Base-by-base conservation (phyloP, 2,113 vertebrate genomes). In the Copsychus sechellarum region DNA sequence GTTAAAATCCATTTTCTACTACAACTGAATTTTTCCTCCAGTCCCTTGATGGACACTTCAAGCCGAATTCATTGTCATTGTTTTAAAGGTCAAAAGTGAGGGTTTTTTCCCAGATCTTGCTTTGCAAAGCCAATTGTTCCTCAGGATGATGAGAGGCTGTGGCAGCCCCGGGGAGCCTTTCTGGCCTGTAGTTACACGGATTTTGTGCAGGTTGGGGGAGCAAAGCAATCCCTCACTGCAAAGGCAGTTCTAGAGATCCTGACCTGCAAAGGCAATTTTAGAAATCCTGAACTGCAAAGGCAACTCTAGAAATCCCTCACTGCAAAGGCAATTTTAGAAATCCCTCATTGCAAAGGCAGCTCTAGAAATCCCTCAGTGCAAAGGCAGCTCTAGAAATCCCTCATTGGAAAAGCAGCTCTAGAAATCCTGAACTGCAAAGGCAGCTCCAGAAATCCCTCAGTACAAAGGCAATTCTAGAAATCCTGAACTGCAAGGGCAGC, bases 1-100 rank as follows among this genome's bases (percentile, higher is more conserved):
- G 94, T 92, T 97, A 95, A 96, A 97, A 94, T 92, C 89, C 91
- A 92, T 96, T 95, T 97, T 95, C 74, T 93, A 91, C 92, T 94
- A 67, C 89, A 79, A 89, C 76, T 76, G 93, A 87, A 50, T 94
- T 96, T 89, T 92, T 14, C 47, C 54, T 65, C 50, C 6, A 33
- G 73, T 85, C 88, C 90, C 95, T 61, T 73, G 93, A 89, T 33
- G 91, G 96, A 81, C 91, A 95, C 90, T 96, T 86, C 43, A 79
- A 83, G 92, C 62, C 51, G 23, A 91, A 97, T 86, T 94, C 90
- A 85, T 62, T 95, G 95, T 62, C 96, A 88, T 83, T 97, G 80
- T 60, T 95, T 87, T 47, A 96, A 97, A 97, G 96, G 93, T 95
- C 95, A 96, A 17, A 92, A 95, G 93, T 94, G 82, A 81, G 53